A percentile compares a stretch with the other conserved stretches of the same genome.
phyloP scores from a whole-genome alignment of 2,888 invertebrate species.

The Mesorhabditis sp. region DNA sequence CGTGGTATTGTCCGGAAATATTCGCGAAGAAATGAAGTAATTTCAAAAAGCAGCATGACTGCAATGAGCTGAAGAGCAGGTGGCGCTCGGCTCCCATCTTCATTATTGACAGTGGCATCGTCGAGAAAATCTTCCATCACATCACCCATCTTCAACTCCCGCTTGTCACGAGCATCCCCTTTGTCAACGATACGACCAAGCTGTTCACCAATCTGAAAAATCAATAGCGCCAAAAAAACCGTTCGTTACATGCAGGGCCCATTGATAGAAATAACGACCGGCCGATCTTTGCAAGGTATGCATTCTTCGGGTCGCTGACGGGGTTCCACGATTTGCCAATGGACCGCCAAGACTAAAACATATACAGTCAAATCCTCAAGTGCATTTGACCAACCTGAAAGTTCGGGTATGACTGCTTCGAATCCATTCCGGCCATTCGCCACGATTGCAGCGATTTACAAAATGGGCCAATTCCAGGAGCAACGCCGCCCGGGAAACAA shows the following conservation, averaged over 20 bases:
- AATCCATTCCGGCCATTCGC: conserved; percentile 89
- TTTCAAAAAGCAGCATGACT: conserved; percentile 88
- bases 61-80: conserved; percentile 78
- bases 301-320: conserved; percentile 47
- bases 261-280: conserved; percentile 93
- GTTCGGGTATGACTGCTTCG: conserved; percentile 38
- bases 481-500: conserved; percentile 84
- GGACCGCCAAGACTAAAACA: conserved; percentile 38
- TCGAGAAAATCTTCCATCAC: conserved; percentile 90
- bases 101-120: conserved; percentile 67
- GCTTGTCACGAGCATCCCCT: conserved; percentile 60
- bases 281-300: conserved; percentile 81
- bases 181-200: conserved; percentile 78
- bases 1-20: conserved; percentile 75
- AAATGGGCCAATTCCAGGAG: conserved; percentile 91
- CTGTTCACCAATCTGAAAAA: conserved; percentile 68
- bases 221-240: neutral
- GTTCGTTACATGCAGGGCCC: conserved; percentile 72
- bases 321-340: conserved; percentile 58
- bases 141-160: conserved; percentile 62
- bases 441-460: conserved; percentile 94
- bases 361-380: neutral
- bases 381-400: conserved; percentile 8
- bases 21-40: conserved; percentile 91
- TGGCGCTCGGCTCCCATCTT: conserved; percentile 76